phyloP scores from a whole-genome alignment of 1,140 invertebrate genomes.

The Fopius arisanus region DNA sequence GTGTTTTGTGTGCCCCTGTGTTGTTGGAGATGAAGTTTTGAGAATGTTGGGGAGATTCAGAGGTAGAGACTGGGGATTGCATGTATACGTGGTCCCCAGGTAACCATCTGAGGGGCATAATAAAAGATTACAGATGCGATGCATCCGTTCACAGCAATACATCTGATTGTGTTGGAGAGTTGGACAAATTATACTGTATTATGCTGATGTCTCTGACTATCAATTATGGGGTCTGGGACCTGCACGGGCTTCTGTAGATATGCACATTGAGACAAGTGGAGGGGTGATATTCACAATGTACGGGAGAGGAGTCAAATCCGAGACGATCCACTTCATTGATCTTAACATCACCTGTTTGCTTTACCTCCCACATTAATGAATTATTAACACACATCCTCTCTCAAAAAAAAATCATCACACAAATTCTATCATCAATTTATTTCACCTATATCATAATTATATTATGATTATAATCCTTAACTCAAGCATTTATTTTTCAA shows the following conservation, averaged over 20 bases:
- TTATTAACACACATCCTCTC: no score
- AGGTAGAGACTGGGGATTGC: not conserved
- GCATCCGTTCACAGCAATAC: slow-evolving; percentile 63
- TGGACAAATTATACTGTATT: slow-evolving; percentile 64
- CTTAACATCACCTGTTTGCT: slow-evolving; percentile 50
- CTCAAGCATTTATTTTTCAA: no score
- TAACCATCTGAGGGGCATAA: slow-evolving; percentile 42
- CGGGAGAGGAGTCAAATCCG: not conserved
- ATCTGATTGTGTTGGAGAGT: slow-evolving; percentile 61
- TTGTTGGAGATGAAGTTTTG: slow-evolving; percentile 31
- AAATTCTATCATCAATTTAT: no score
- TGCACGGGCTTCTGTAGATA: not conserved
- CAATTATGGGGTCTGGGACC: slow-evolving; percentile 50
- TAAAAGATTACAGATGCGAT: slow-evolving; percentile 63
- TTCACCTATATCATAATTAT: no score
- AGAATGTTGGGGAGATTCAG: not conserved
- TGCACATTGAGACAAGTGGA: slow-evolving; percentile 20
- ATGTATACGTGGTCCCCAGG: slow-evolving; percentile 15
- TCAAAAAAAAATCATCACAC: no score
- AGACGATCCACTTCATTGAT: slow-evolving; percentile 58
- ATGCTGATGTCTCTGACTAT: slow-evolving; percentile 60
- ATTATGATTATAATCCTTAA: no score
- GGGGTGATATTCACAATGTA: not conserved
- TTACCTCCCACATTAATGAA: no score
- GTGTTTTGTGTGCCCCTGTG: slow-evolving; percentile 17